Evolutionary conservation across 2,888 invertebrate genomes (phyloP), one percentile per base, ranked within the genome.

Genomic region (Drosophila quinaria): DNA sequence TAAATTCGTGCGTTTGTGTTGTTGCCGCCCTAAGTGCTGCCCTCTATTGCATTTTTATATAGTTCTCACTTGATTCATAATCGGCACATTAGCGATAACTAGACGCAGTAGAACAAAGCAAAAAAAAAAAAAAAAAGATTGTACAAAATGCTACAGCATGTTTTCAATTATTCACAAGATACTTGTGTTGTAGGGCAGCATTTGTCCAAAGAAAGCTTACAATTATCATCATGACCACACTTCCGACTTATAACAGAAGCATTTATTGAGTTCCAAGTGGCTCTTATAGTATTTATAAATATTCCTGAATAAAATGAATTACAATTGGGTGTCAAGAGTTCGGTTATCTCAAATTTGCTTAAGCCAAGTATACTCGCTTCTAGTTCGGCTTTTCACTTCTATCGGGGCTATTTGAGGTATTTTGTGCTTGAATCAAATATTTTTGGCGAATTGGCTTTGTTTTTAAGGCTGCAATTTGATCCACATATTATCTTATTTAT

Each of bases 1-100:
- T n/a, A n/a, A n/a, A n/a, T n/a, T n/a, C 78, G 78, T 75, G 76
- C 78, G 61, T 73, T 78, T 75, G 76, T 80, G 59, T 73, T 78
- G 63, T 72, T 66, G 63, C 71, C 75, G 70, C 77, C 67, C 54
- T 17, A 22, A 73, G 63, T 64, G 70, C 61, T 68, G 50, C 51
- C 1, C 50, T 58, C 37, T 44, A 44, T 33, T n/a, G 10, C 42
- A 44, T 22, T 67, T 63, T 59, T 46, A 60, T 70, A 42, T 39
- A 52, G 50, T 77, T 84, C 70, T 77, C 73, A 80, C 69, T 73
- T 74, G 69, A 74, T 79, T 73, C 58, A 50, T 77, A 73, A 80
- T 67, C 68, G 66, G 19, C 41, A 65, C 62, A 80, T 76, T 73
- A 78, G 66, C 70, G 59, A 47, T 71, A 33, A 59, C n/a, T n/a